Conservation (phyloP, 2,888 invertebrate genomes). For the Theodoxus fluviatilis region DNA sequence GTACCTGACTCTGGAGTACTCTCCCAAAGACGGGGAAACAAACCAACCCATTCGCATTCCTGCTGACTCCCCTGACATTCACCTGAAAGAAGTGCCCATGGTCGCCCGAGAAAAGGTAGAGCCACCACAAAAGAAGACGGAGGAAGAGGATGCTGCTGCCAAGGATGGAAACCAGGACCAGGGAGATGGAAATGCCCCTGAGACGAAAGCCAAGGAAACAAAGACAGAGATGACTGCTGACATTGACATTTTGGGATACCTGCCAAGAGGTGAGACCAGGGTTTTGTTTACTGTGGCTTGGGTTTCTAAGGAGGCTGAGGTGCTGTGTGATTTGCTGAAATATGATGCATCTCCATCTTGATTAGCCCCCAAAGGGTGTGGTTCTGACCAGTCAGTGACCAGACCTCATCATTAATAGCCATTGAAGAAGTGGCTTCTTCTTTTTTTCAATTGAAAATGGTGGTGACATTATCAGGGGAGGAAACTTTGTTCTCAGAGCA, state of each 20-base stretch:
- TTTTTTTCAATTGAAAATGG: too few species aligned
- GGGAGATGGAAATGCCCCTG: neutral
- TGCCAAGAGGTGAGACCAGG: conserved; percentile 37
- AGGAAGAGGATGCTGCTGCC: neutral
- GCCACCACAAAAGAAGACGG: conserved; percentile 23
- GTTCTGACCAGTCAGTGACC: too few species aligned
- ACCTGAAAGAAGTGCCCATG: conserved; percentile 27
- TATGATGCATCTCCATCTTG: too few species aligned
- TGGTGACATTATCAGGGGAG: too few species aligned
- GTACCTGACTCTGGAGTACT: conserved; percentile 45
- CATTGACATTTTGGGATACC: conserved; percentile 34
- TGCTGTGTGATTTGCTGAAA: too few species aligned
- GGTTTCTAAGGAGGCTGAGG: too few species aligned
- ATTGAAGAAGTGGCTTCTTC: too few species aligned
- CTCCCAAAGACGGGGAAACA: conserved; percentile 35
- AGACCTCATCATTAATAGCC: too few species aligned
- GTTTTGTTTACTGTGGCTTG: too few species aligned
- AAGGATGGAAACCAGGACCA: conserved; percentile 6
- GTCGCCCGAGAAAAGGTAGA: conserved; percentile 24
- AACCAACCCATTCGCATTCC: conserved; percentile 29
- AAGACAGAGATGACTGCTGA: conserved; percentile 25
- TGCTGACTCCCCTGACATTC: conserved; percentile 21
- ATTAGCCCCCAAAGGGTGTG: too few species aligned
- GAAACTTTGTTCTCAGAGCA: too few species aligned
- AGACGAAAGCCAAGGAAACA: conserved; percentile 19